Conservation (phyloP, 2,888 invertebrate genomes). For the Hypomecis punctinalis region DNA sequence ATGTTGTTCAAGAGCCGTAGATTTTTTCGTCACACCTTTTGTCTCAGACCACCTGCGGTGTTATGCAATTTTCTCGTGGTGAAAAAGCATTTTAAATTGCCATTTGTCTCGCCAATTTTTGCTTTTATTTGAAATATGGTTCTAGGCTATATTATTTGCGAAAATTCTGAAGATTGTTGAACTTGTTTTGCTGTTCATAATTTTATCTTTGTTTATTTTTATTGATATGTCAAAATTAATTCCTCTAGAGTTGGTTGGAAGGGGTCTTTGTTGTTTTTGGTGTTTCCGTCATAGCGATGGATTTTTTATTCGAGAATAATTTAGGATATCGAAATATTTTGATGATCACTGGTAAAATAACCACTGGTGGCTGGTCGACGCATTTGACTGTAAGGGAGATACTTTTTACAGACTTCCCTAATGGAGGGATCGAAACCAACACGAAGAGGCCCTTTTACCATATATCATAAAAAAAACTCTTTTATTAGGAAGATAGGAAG, state of each 20-base stretch:
- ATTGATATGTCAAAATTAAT: too few species aligned
- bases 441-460: too few species aligned
- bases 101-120: neutral
- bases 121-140: neutral
- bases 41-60: conserved; percentile 58
- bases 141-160: neutral
- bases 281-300: neutral
- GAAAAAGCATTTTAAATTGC: conserved; percentile 1
- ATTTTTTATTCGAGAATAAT: conserved; percentile 24
- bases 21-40: conserved; percentile 46
- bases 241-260: neutral
- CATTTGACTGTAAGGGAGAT: conserved; percentile 44
- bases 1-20: conserved; percentile 46
- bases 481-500: too few species aligned
- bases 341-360: conserved; percentile 70
- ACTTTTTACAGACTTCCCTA: too few species aligned
- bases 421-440: too few species aligned
- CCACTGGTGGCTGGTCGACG: conserved; percentile 56
- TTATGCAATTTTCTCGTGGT: conserved; percentile 50
- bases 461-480: too few species aligned
- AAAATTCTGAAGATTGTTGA: neutral
- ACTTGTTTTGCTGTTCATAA: neutral
- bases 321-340: conserved; percentile 68
- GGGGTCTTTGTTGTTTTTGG: neutral
- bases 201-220: too few species aligned